These are phyloP conservation scores for Monochamus saltuarius DNA, from an alignment of 1,140 invertebrate species.

Conservation along the genomic window DNA sequence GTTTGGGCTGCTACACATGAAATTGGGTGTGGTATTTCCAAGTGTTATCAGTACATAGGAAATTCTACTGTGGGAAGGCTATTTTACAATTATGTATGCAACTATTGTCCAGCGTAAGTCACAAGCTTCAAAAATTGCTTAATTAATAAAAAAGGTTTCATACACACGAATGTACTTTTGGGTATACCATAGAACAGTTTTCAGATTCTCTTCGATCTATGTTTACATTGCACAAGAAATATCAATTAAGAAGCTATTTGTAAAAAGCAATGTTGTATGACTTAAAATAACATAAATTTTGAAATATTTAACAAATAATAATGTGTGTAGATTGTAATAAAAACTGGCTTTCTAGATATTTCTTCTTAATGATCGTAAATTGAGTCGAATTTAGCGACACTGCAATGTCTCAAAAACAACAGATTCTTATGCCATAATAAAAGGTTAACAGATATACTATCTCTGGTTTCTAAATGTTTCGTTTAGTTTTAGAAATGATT, in stretches of 20 bases:
- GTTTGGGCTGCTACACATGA: conserved; percentile 79
- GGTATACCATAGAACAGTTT: neutral
- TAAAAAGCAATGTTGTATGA: neutral
- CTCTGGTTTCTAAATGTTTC: too few relatives aligned
- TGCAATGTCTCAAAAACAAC: too few relatives aligned
- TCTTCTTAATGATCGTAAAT: too few relatives aligned
- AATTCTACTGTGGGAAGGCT: conserved; percentile 51
- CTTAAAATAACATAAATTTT: neutral
- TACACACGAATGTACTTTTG: neutral
- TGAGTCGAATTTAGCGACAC: too few relatives aligned
- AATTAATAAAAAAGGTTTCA: conserved; percentile 3
- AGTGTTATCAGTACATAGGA: conserved; percentile 57
- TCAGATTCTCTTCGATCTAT: too few relatives aligned
- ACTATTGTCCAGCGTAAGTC: conserved; percentile 82
- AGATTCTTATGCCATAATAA: too few relatives aligned
- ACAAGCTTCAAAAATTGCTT: conserved; percentile 1
- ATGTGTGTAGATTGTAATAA: too few relatives aligned
- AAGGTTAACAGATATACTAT: too few relatives aligned
- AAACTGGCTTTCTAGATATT: too few relatives aligned
- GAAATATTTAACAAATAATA: too few relatives aligned
- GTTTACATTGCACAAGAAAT: neutral
- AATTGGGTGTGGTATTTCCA: conserved; percentile 74
- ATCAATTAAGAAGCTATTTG: neutral
- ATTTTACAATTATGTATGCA: conserved; percentile 84
- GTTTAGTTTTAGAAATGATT: too few relatives aligned